Conservation (phyloP, 1,140 invertebrate species). For the Subanguina moxae region DNA sequence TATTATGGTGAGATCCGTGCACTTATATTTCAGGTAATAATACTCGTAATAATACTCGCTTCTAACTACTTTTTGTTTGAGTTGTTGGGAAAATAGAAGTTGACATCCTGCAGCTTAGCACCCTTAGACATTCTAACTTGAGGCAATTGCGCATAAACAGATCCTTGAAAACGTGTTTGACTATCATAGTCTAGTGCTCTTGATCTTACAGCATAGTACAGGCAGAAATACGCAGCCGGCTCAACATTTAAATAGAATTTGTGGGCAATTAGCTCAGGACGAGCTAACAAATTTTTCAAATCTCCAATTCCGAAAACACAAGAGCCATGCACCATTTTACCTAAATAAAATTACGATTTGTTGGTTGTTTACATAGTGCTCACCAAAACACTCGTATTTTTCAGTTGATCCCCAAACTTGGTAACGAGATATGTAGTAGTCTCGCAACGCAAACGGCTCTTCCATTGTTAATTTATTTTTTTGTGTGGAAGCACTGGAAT, state of each 20-base stretch:
- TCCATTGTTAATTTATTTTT: neutral
- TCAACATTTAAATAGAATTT: slow-evolving; percentile 51
- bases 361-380: neutral
- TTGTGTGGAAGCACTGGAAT: neutral
- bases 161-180: slow-evolving; percentile 19
- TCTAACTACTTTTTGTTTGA: neutral
- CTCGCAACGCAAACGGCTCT: slow-evolving; percentile 22
- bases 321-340: slow-evolving; percentile 41
- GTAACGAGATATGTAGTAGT: slow-evolving; percentile 37
- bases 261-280: slow-evolving; percentile 49
- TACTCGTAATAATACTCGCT: too few species aligned
- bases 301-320: slow-evolving; percentile 54
- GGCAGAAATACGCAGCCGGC: slow-evolving; percentile 41
- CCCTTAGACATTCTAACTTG: slow-evolving; percentile 23
- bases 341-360: slow-evolving; percentile 18
- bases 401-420: slow-evolving; percentile 32
- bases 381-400: neutral
- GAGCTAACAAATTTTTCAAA: slow-evolving; percentile 32
- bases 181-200: slow-evolving; percentile 23
- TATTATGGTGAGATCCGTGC: too few species aligned
- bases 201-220: slow-evolving; percentile 24
- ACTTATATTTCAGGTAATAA: too few species aligned
- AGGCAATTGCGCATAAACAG: slow-evolving; percentile 32
- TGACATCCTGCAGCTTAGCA: neutral
- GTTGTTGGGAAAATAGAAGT: neutral